Base-by-base conservation (phyloP, 2,113 vertebrate species). In the Mormyrus lacerda region DNA sequence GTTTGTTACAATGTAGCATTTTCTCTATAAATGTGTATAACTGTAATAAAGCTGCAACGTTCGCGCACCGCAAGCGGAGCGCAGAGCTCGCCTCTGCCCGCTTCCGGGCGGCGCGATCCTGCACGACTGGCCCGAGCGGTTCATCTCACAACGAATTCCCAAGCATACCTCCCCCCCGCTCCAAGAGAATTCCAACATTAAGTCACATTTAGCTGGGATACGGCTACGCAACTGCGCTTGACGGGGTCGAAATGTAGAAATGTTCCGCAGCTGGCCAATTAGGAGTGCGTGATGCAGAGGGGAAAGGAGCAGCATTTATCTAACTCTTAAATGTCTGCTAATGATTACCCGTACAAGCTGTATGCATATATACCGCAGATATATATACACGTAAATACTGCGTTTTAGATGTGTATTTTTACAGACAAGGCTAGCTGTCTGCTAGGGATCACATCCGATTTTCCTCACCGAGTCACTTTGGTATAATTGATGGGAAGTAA, bases 1-100 rank as follows among this genome's bases (percentile, higher is more conserved):
- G 97, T 98, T 97, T 97, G 96, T 97, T 97, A 98, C 96, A 97
- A 97, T 97, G 96, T 97, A 97, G 96, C 95, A 91, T 96, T 97
- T 97, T 97, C 94, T 97, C 95, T 95, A 96, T 97, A 97, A 96
- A 97, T 96, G 94, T 95, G 91, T 95, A 94, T 95, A 97, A 97
- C 95, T 95, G 94, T 91, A 93, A 94, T 91, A 92, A 94, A 93
- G 93, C 91, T 93, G 94, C 94, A 92, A 91, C 91, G 92, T 93
- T 94, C 93, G 92, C 94, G 89, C 91, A 92, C 92, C 94, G 96
- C 95, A 94, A 92, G 91, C 90, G 93, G 92, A 91, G 92, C 94
- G 92, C 96, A 42, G 91, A 91, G 86, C 92, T 92, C 94, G 92
- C 88, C 65, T 89, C 91, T 83, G 86, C 58, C 88, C 85, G 87